Evolutionary conservation across 2,113 vertebrate genomes (phyloP).

Genomic region (Syngnathus floridae): DNA sequence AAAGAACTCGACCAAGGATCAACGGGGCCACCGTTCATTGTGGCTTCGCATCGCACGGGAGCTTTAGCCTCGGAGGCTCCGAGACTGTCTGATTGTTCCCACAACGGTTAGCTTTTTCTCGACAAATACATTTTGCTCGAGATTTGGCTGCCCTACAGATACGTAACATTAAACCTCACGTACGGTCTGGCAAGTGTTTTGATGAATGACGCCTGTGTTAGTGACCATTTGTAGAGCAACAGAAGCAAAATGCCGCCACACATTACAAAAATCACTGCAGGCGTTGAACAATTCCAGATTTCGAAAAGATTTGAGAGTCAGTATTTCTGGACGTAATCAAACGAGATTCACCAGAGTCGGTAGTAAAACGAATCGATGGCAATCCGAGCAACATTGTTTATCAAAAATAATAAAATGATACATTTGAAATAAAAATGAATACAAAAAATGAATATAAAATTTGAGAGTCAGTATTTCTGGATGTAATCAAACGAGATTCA

Average conservation of each 20-base stretch:
- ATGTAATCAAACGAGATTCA: no score
- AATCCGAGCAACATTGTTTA: no score
- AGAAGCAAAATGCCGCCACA: no score
- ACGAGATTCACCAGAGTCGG: no score
- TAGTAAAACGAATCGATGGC: no score
- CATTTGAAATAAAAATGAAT: background rate
- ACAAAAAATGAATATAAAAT: background rate
- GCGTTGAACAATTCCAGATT: background rate
- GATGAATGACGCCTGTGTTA: background rate
- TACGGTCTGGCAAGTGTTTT: background rate
- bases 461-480: no score
- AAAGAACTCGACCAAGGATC: constrained; percentile 41
- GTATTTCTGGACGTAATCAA: no score
- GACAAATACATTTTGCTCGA: background rate
- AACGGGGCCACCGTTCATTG: constrained; percentile 8
- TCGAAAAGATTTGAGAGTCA: background rate
- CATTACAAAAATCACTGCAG: no score
- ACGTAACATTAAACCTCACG: background rate
- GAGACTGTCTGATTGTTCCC: constrained; percentile 22
- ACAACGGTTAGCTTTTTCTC: constrained; percentile 2
- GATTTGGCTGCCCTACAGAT: background rate
- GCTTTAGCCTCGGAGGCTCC: constrained; percentile 7
- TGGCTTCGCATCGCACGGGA: constrained; percentile 20
- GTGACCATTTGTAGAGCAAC: no score
- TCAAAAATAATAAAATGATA: no score